Percentiles rank a stretch among this genome's conserved stretches.
These are phyloP conservation scores for Artemia sinica DNA, from an alignment of 2,888 invertebrate species.

Conservation along the genomic window DNA sequence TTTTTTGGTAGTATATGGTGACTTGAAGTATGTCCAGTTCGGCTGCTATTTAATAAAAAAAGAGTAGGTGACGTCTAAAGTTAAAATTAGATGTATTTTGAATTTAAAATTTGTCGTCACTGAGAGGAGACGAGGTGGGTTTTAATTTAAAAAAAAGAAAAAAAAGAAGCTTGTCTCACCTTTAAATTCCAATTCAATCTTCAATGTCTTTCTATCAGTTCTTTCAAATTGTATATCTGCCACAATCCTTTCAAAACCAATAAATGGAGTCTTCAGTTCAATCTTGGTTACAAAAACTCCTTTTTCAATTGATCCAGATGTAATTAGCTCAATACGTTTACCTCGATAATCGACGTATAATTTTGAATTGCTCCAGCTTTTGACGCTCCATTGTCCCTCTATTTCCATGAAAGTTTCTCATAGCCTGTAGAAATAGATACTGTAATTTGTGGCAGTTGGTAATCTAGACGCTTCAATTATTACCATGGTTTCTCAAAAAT, in stretches of 20 bases:
- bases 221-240: conserved; percentile 26
- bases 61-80: no score
- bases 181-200: conserved; percentile 27
- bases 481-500: no score
- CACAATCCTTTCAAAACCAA: conserved; percentile 26
- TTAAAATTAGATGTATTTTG: no score
- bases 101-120: no score
- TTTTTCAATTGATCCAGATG: conserved; percentile 24
- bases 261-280: conserved; percentile 27
- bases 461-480: no score
- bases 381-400: conserved; percentile 24
- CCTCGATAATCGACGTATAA: conserved; percentile 26
- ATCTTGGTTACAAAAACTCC: conserved; percentile 24
- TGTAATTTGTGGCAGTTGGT: no score
- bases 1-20: no score
- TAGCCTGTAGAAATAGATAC: not conserved
- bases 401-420: conserved; percentile 24
- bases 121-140: no score
- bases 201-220: conserved; percentile 26
- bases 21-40: no score
- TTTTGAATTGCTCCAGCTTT: conserved; percentile 24
- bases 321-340: conserved; percentile 26
- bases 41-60: no score
- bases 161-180: conserved; percentile 17
- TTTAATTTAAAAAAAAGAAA: no score